Conservation (phyloP, 2,113 vertebrate species). For the Forbesichthys agassizii region DNA sequence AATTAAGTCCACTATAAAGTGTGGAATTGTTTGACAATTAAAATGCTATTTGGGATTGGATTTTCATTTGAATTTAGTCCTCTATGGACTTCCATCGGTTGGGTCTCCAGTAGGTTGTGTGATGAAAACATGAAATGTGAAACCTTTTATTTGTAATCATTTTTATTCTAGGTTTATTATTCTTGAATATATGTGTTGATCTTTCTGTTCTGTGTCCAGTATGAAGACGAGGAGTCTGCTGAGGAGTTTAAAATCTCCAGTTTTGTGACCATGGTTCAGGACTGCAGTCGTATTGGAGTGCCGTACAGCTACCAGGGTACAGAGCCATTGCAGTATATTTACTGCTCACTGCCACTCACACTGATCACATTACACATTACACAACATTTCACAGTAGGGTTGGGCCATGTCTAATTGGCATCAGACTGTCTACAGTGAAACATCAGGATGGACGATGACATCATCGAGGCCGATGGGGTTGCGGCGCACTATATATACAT, state of each 20-base stretch:
- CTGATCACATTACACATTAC: not conserved
- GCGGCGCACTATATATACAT: too few relatives aligned
- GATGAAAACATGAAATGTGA: not conserved
- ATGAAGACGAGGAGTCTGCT: conserved; percentile 94
- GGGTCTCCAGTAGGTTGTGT: not conserved
- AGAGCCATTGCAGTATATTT: not conserved
- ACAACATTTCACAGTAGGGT: not conserved
- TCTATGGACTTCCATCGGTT: too few relatives aligned
- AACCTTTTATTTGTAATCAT: not conserved
- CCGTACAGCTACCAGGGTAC: conserved; percentile 91
- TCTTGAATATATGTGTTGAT: too few relatives aligned
- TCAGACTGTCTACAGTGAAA: too few relatives aligned
- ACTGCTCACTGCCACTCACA: not conserved
- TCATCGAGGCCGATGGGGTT: too few relatives aligned
- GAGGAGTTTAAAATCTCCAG: conserved; percentile 98
- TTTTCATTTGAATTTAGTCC: too few relatives aligned
- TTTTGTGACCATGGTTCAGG: conserved; percentile 95
- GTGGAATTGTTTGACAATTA: too few relatives aligned
- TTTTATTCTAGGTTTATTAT: too few relatives aligned
- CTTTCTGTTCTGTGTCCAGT: conserved; percentile 69
- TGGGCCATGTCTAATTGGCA: too few relatives aligned
- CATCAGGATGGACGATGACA: too few relatives aligned
- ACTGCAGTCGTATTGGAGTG: conserved; percentile 89
- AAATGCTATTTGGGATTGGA: too few relatives aligned
- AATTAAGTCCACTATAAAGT: too few relatives aligned